Evolutionary conservation across 2,888 invertebrate genomes (phyloP), one percentile per base, ranked within the genome.

Genomic region (Nomada fabriciana): DNA sequence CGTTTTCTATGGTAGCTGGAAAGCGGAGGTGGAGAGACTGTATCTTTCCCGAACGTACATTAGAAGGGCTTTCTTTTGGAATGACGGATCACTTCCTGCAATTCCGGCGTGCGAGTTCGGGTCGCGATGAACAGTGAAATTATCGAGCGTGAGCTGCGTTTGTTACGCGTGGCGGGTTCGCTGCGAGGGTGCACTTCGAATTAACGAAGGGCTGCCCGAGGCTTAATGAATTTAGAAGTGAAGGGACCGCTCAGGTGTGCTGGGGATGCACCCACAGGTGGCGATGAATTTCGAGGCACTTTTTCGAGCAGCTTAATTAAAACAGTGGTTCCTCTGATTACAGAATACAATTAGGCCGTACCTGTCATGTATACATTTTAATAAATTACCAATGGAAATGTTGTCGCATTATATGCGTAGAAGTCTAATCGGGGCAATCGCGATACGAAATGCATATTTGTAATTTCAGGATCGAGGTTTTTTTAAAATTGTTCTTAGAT

Each of bases 1-100:
- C 86, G 86, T 86, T 86, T 86, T 86, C 81, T 59, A 83, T 59
- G 77, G 61, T 61, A 70, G 80, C 82, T 75, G 85, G 71, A 89
- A 77, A 87, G 64, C 60, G 52, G 36, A 57, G 61, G 36, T 1
- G 50, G 61, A 65, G 25, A 42, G 55, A 10, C 15, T 18, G n/a
- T 13, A 5, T 15, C 15, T 20, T 25, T 55, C 47, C 29, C 52
- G 76, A 78, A 80, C 70, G 74, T 23, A 59, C 43, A 65, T 65
- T 74, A 76, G 79, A 67, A 50, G 69, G 71, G 72, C 87, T 83
- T 76, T 87, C 83, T 15, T 61, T 74, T 69, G 60, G 83, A 81
- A 85, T 81, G 86, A 86, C 73, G 77, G 76, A 86, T 87, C 63
- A 71, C 74, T 82, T 73, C 73, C 74, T 75, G 84, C 64, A 57